Evolutionary conservation across 2,888 invertebrate genomes (phyloP), one percentile per base, ranked within the genome.

Genomic region (Diploptera punctata): DNA sequence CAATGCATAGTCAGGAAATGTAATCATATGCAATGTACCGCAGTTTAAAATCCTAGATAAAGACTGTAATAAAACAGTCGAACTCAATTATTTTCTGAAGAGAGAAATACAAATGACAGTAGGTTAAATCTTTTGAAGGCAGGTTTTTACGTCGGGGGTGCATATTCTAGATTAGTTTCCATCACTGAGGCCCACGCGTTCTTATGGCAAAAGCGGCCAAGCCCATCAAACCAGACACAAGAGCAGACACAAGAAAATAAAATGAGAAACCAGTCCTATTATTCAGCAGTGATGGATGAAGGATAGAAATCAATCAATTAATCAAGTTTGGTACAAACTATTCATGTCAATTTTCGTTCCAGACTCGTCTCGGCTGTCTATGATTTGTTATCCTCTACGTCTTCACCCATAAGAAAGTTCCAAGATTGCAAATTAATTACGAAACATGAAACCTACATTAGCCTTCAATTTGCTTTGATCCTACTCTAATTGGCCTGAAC

Each of bases 371-470:
- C 29, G 29, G 16, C 21, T 24, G 1, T 10, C 3, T 10, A 9
- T 21, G 57, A n/a, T 16, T 33, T 57, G 4, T 57, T 29, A 1
- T 57, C 2, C 16, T 2, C 13, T 5, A 29, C n/a, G 57, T 57
- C 57, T 57, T 57, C n/a, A n/a, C 57, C 57, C 29, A 57, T 57
- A 24, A 54, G 16, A 10, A 21, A 1, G 13, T 1, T 57, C 52
- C 29, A 29, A 10, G 57, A 57, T 57, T 29, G 57, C 57, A 57
- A 57, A 57, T 31, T 57, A 57, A 57, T 57, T 57, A 57, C 29
- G n/a, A 57, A n/a, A 16, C 16, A 13, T 57, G n/a, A n/a, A 57
- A 9, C 10, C 26, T 57, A 57, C 29, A 57, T 57, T 57, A 57
- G 18, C 18, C 18, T 4, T 52, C 52, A 52, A 52, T 57, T 31